phyloP scores from a whole-genome alignment of 2,888 invertebrate genomes.

The Lathronympha strigana region DNA sequence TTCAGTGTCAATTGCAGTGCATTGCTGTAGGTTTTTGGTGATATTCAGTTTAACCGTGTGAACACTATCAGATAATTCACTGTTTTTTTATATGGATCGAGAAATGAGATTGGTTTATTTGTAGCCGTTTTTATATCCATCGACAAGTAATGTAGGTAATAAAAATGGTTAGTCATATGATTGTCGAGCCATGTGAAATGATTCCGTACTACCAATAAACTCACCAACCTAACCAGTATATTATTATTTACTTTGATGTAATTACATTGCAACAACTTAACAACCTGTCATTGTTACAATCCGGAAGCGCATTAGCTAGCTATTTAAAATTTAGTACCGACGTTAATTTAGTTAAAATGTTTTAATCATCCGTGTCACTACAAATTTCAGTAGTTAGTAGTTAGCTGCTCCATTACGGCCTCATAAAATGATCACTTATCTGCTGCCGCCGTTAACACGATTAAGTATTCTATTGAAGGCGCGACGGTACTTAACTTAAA shows the following conservation, averaged over 20 bases:
- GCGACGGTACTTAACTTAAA: conserved; percentile 38
- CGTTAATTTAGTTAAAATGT: not conserved
- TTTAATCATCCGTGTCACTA: not conserved
- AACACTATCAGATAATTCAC: not conserved
- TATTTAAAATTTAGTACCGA: not conserved
- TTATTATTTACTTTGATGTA: no score
- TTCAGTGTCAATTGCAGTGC: conserved; percentile 15
- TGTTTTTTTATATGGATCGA: no score
- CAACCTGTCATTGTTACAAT: no score
- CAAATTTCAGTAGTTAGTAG: conserved; percentile 13
- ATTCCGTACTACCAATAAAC: no score
- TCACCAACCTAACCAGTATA: no score
- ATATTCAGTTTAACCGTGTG: not conserved
- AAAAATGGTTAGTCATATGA: no score
- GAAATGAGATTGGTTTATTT: no score
- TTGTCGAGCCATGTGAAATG: no score
- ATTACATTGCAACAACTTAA: no score
- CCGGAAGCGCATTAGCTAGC: no score
- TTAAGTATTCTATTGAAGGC: conserved; percentile 42
- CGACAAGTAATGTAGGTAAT: no score
- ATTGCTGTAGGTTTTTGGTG: conserved; percentile 11
- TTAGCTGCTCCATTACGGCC: conserved; percentile 19
- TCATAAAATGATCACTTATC: conserved; percentile 34
- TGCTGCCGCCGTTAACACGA: conserved; percentile 18
- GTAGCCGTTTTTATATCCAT: no score